Evolutionary conservation across 2,113 vertebrate species (phyloP).

Genomic region (Pelmatolapia mariae): DNA sequence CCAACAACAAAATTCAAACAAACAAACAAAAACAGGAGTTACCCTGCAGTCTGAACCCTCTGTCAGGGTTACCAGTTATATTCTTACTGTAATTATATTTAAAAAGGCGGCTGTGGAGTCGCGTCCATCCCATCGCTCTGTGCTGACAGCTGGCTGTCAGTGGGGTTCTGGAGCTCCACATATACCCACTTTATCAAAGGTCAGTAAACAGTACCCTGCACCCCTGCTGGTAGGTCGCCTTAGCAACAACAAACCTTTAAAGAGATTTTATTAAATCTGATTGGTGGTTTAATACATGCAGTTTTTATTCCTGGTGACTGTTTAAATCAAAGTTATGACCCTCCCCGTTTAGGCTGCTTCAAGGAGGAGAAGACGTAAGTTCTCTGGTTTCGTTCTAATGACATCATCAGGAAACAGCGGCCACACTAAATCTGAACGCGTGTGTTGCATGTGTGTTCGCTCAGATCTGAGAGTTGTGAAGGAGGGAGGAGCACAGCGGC

Average conservation of each 20-base stretch:
- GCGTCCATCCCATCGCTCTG: rapidly evolving
- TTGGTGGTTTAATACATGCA: background rate
- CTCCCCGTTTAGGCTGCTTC: background rate
- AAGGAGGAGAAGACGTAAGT: background rate
- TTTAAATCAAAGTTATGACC: background rate
- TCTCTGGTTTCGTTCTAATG: background rate
- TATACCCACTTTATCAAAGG: background rate
- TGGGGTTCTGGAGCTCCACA: too few species aligned
- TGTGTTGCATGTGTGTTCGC: background rate
- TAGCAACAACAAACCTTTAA: background rate
- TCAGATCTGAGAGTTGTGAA: background rate
- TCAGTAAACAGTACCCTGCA: background rate
- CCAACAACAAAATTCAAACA: too few species aligned
- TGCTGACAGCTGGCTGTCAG: background rate
- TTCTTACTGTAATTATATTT: too few species aligned
- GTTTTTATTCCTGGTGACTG: background rate
- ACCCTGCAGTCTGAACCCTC: too few species aligned
- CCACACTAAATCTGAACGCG: background rate
- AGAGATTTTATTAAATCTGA: background rate
- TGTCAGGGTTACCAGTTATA: too few species aligned
- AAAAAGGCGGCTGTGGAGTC: too few species aligned
- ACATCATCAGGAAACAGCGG: background rate
- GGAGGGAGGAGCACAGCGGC: background rate
- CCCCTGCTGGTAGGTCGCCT: background rate
- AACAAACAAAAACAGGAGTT: background rate